Base-by-base conservation (phyloP, 2,797 vertebrate species). In the Acanthurus tractus region DNA sequence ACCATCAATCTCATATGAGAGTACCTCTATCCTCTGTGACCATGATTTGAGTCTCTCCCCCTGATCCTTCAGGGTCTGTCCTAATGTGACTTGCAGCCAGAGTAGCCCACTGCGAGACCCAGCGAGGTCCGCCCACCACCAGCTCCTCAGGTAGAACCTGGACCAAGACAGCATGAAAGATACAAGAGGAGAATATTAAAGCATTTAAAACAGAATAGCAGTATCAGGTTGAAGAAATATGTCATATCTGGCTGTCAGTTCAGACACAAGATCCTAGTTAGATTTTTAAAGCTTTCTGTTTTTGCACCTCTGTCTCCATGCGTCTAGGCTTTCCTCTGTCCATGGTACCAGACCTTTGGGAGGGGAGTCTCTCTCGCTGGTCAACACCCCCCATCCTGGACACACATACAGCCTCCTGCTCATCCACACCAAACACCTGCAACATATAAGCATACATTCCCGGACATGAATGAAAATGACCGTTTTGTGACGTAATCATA, bases 41-140 rank as follows among this genome's bases (percentile, higher is more conserved):
- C 83, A 95, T 88, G 52, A 91, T 38, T 69, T 94, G 94, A 64
- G 93, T 92, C 76, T 97, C 96, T 44, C 94, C 82, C 70, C 95
- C 95, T 14, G 95, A 94, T 76, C 97, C 97, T 84, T 97, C 97
- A 29, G 96, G 96, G 83, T 98, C 97, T 36, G 97, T 97, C 81
- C 95, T 94, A 36, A 96, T 96, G 82, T 99, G 97, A 93, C 96
- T 98, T 82, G 98, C 97, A 88, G 98, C 98, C 85, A 99, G 90
- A 90, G 96, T 98, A 63, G 97, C 97, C 98, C 98, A 99, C 53
- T 99, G 97, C 0, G 98, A 99, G 25, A 98, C 96, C 98, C 98
- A 99, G 3, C 97, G 96, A 84, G 97, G 97, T 87, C 90, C 95
- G 78, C 96, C 96, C 73, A 97, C 92, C 65, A 96, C 3, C 76